Conservation (phyloP, 2,113 vertebrate genomes). For the Plecturocebus donacophilus region DNA sequence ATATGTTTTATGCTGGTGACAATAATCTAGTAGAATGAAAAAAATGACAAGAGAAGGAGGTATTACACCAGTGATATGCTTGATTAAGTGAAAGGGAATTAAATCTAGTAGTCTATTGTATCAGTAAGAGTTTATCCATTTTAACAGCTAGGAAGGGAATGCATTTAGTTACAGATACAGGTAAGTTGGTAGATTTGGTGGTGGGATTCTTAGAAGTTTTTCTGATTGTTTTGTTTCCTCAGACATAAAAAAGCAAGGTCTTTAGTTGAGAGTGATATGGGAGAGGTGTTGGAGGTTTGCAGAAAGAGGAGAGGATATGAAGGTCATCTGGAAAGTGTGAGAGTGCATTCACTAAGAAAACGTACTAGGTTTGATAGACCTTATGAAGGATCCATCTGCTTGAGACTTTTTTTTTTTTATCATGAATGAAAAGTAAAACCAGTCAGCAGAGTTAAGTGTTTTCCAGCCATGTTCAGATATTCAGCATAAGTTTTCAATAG, state of each 20-base stretch:
- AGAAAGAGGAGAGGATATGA: not conserved
- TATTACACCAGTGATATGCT: not conserved
- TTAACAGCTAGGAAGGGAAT: not conserved
- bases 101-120: not conserved
- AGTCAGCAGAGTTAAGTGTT: not conserved
- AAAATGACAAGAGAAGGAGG: not conserved
- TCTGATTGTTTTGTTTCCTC: not conserved
- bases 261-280: not conserved
- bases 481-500: not conserved
- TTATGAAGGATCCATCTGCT: not conserved
- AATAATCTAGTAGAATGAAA: not conserved
- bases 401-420: not conserved
- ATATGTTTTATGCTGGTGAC: not conserved
- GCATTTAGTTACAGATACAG: not conserved
- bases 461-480: not conserved
- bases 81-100: not conserved
- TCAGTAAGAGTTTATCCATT: not conserved
- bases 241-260: not conserved
- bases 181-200: not conserved
- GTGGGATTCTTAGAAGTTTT: not conserved
- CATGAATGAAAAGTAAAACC: not conserved
- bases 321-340: not conserved
- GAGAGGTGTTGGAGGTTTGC: not conserved
- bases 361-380: not conserved
- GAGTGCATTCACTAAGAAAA: not conserved